Conservation (phyloP, 2,797 vertebrate genomes). For the Furcifer pardalis region DNA sequence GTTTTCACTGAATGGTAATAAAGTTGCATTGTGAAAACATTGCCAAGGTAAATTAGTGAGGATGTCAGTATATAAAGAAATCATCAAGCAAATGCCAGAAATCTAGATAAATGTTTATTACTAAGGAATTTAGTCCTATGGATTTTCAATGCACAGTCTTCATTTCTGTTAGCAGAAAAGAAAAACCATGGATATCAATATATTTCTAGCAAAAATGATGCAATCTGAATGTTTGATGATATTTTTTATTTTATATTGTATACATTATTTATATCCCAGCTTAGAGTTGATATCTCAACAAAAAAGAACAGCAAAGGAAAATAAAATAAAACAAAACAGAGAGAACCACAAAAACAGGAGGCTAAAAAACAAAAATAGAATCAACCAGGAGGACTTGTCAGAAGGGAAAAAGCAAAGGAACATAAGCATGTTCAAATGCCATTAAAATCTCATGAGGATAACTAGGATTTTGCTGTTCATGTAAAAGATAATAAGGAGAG, state of each 20-base stretch:
- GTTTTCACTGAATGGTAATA: not conserved
- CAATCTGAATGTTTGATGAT: not conserved
- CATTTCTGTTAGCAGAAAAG: not conserved
- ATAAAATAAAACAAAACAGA: not conserved
- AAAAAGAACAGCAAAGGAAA: not conserved
- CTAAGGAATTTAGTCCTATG: not conserved
- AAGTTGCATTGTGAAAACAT: not conserved
- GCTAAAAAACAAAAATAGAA: not conserved
- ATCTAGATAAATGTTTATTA: not conserved
- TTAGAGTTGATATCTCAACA: not conserved
- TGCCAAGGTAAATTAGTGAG: conserved; percentile 21
- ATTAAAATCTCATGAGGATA: not conserved
- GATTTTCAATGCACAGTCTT: not conserved
- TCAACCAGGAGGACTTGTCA: not conserved
- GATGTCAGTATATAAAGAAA: not conserved
- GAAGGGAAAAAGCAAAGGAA: not conserved
- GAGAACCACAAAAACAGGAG: not conserved
- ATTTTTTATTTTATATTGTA: not conserved
- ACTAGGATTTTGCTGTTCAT: not conserved
- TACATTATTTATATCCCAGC: not conserved
- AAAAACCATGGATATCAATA: not conserved
- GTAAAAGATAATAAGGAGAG: not conserved
- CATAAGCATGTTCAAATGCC: not conserved
- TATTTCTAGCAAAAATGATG: not conserved
- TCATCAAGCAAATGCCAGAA: not conserved